Evolutionary conservation across 2,113 vertebrate species (phyloP).

Genomic region (Stigmatopora nigra): DNA sequence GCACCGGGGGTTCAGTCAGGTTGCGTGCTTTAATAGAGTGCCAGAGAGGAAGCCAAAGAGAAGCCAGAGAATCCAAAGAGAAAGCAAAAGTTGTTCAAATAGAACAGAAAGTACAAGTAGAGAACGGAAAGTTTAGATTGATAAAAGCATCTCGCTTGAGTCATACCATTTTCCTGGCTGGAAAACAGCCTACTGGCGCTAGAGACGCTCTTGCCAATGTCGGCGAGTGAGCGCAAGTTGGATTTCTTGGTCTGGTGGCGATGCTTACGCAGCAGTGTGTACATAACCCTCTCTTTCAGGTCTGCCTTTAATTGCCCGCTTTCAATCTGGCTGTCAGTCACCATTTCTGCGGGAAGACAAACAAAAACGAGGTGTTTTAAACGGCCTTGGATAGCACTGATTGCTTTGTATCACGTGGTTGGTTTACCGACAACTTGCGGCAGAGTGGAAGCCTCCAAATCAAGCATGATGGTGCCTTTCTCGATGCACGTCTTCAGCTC

Average conservation of each 20-base stretch:
- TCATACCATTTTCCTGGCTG: conserved; percentile 90
- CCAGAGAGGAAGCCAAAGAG: conserved; percentile 54
- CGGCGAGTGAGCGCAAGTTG: conserved; percentile 93
- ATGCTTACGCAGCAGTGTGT: conserved; percentile 87
- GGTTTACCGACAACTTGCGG: conserved; percentile 88
- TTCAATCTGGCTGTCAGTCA: conserved; percentile 89
- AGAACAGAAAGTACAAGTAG: not conserved
- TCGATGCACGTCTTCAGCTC: conserved; percentile 89
- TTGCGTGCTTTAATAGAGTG: conserved; percentile 72
- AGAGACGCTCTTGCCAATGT: conserved; percentile 97
- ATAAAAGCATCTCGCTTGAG: conserved; percentile 27
- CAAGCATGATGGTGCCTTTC: conserved; percentile 88
- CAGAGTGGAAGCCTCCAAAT: conserved; percentile 84
- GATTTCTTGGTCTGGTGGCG: conserved; percentile 99
- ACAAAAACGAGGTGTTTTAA: not conserved
- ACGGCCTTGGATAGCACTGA: no score
- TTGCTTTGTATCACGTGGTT: conserved; percentile 15
- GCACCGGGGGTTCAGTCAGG: conserved; percentile 80
- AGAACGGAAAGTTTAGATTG: not conserved
- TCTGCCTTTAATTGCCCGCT: conserved; percentile 80
- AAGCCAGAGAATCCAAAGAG: conserved; percentile 28
- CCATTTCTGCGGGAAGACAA: conserved; percentile 71
- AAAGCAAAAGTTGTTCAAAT: not conserved
- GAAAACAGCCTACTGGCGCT: conserved; percentile 95
- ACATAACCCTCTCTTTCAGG: conserved; percentile 90